phyloP scores from a whole-genome alignment of 2,888 invertebrate genomes.

The Empis livida region DNA sequence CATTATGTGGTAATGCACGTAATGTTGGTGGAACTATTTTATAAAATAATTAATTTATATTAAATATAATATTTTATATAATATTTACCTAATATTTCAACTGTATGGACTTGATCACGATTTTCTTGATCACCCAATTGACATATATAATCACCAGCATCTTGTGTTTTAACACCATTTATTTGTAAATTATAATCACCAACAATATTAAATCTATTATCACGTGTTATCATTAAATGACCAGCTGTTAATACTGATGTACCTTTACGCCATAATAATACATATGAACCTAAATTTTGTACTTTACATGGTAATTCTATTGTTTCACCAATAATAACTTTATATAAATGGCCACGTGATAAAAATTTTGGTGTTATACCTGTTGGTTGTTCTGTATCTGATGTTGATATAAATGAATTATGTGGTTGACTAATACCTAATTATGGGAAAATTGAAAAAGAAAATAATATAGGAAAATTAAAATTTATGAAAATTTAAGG shows the following conservation, averaged over 20 bases:
- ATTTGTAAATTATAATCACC: constrained; percentile 59
- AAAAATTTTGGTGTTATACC: constrained; percentile 51
- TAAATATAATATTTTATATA: neutral
- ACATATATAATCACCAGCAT: constrained; percentile 59
- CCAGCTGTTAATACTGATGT: constrained; percentile 57
- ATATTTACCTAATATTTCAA: constrained; percentile 46
- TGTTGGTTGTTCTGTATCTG: constrained; percentile 7
- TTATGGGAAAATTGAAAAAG: no score
- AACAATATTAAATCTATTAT: constrained; percentile 51
- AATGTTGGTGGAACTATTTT: constrained; percentile 52
- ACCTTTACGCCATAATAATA: constrained; percentile 55
- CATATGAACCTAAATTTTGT: constrained; percentile 55
- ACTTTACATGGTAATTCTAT: constrained; percentile 67
- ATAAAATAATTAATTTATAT: neutral
- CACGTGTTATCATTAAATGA: constrained; percentile 55
- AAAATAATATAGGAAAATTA: no score
- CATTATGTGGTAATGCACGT: constrained; percentile 48
- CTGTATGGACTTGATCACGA: constrained; percentile 56
- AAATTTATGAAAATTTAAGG: no score
- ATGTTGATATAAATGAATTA: constrained; percentile 12
- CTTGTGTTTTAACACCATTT: constrained; percentile 54
- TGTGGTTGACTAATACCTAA: constrained; percentile 13
- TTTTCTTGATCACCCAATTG: constrained; percentile 58
- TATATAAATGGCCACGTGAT: constrained; percentile 61
- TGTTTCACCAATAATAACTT: constrained; percentile 66